Base-by-base conservation (phyloP, 2,888 invertebrate species). In the Panzeria rudis region DNA sequence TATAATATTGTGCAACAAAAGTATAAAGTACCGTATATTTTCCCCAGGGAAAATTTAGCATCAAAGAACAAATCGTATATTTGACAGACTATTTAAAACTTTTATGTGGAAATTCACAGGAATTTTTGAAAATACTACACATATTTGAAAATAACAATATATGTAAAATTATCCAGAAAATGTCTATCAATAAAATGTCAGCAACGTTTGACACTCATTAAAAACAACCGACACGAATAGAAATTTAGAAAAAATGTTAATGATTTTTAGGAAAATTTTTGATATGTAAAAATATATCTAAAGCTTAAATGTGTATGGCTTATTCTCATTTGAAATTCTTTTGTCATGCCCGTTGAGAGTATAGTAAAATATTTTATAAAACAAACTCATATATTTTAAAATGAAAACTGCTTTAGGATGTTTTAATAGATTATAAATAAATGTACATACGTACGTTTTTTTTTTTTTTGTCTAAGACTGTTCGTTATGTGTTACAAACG, bases 171-270 rank as follows among this genome's bases (percentile, higher is more conserved):
- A 52, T 47, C 23, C 23, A 11, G 56, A 76, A 69, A 68, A 52
- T 71, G 32, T 29, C 17, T 61, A 44, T 52, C 76, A 59, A 76
- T 80, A 29, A 76, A 80, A 66, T 72, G 75, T 73, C 76, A 77
- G 35, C 78, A 75, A 13, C 59, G 23, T 59, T 52, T 68, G 80
- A 80, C 80, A 61, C 25, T 32, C 50, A 54, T 56, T 47, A 71
- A 80, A 9, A 32, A 32, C 52, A 61, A 72, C 15, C 25, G 47
- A 77, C 20, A 44, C 56, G 23, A 41, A 25, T 11, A 25, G 23
- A 15, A 75, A 62, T 41, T 54, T 15, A 15, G 2, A 41, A 52
- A 72, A 41, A 66, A 56, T 23, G 47, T 3, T 9, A 29, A 23
- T 50, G 52, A 35, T 62, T 59, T 71, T 7, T 29, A 5, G 13